These are phyloP conservation scores for Struthio camelus DNA, from an alignment of 2,113 vertebrate genomes.

Conservation along the genomic window DNA sequence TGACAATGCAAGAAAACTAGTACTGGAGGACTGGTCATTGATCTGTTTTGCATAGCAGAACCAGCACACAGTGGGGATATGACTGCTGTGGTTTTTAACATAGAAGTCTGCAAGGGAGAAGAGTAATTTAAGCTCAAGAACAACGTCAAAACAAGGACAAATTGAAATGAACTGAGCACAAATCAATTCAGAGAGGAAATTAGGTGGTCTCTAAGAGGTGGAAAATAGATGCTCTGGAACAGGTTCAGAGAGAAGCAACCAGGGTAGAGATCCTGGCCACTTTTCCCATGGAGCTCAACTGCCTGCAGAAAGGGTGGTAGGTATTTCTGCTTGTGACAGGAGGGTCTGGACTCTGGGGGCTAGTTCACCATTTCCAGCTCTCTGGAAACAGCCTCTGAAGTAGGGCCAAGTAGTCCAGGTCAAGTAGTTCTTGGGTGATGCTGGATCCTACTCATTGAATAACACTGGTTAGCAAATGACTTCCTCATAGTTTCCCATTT, in stretches of 20 bases:
- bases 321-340: background rate
- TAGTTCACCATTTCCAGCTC: background rate
- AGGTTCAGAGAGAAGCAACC: background rate
- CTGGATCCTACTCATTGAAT: background rate
- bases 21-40: background rate
- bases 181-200: background rate
- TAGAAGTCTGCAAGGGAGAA: background rate
- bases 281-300: background rate
- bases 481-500: background rate
- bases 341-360: background rate
- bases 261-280: background rate
- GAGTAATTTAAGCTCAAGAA: background rate
- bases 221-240: constrained; percentile 10
- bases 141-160: background rate
- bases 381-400: background rate
- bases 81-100: background rate
- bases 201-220: background rate
- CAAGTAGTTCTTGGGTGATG: background rate
- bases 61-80: background rate
- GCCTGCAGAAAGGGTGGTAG: background rate
- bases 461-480: background rate
- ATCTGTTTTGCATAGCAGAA: background rate
- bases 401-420: background rate
- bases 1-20: background rate
- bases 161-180: background rate